Evolutionary conservation across 2,113 vertebrate genomes (phyloP).

Genomic region (Budorcas taxicolor): DNA sequence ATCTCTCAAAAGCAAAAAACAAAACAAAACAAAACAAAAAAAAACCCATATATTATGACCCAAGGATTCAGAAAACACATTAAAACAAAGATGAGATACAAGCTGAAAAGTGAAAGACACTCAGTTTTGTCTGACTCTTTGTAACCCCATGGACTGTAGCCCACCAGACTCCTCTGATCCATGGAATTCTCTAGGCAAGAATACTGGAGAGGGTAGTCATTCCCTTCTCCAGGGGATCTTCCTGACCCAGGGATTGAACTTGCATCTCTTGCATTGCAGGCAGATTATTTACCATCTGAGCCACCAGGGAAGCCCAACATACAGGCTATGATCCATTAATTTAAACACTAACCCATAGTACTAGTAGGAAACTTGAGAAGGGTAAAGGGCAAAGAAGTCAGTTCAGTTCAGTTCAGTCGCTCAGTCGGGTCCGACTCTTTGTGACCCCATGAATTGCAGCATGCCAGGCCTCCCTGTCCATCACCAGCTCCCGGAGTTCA

Average conservation of each 20-base stretch:
- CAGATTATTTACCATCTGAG: background rate
- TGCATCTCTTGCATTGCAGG: background rate
- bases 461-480: too few species aligned
- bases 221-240: background rate
- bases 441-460: too few species aligned
- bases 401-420: background rate
- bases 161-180: background rate
- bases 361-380: background rate
- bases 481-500: too few species aligned
- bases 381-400: background rate
- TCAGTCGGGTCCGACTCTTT: too few species aligned
- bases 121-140: background rate
- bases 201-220: background rate
- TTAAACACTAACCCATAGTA: background rate
- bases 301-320: background rate
- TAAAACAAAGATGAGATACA: background rate
- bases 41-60: background rate
- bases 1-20: background rate
- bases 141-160: background rate
- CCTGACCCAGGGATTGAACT: background rate
- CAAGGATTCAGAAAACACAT: background rate
- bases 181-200: background rate
- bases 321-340: background rate
- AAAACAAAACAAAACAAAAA: background rate
- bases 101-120: background rate